Evolutionary conservation across 2,797 vertebrate genomes (phyloP), one percentile per base, ranked within the genome.

Genomic region (Etheostoma perlongum): DNA sequence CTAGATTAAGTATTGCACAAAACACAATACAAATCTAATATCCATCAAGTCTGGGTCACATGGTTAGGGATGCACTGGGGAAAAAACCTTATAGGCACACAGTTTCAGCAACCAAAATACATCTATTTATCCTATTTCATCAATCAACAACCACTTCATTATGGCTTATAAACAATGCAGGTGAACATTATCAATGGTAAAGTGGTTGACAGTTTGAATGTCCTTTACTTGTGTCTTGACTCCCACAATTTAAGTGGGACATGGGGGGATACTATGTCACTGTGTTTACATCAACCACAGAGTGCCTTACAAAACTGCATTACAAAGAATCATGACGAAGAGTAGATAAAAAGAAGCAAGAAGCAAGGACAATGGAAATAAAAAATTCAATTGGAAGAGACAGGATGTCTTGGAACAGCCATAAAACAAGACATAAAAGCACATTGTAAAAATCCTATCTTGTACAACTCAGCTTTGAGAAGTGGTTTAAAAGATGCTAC

Each of bases 11-110:
- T 72, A 42, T 30, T 71, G 25, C 46, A 74, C 18, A 73, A 75
- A 82, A 58, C 65, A 62, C 53, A 23, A 71, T 58, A 79, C 47
- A 49, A 71, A 83, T 84, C 78, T 76, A 60, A 86, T 66, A 79
- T 76, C 63, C 70, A 65, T 82, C 54, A 76, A 14, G 53, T 27
- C 60, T 74, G 67, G 6, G 21, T 42, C 60, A 61, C 46, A 52
- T 59, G 52, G 54, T 40, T 65, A 42, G 23, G 55, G 63, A 67
- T 21, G 14, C 36, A 69, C 21, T 25, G 30, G 33, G 21, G 46
- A 25, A 69, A 83, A 69, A 61, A 61, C 4, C 19, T 40, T 3
- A 27, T 52, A 64, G 18, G 7, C 51, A 18, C 46, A 52, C 44
- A 52, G 2, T 65, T 53, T 60, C 46, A 71, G 10, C 5, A 3